These are phyloP conservation scores for Catamblyrhynchus diadema DNA, from an alignment of 2,797 vertebrate species.

Conservation along the genomic window DNA sequence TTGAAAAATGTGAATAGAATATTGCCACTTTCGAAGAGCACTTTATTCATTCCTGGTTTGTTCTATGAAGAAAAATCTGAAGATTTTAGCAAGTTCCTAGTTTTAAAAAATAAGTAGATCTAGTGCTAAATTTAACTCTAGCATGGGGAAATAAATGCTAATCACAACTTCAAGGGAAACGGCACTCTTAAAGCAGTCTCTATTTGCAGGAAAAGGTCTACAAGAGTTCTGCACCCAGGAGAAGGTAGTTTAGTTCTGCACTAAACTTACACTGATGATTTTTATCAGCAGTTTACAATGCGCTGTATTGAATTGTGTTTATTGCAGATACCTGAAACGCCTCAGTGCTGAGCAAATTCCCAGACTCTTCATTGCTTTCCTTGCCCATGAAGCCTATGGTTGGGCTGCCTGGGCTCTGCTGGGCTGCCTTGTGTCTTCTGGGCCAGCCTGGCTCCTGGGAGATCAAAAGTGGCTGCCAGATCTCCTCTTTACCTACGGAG, in stretches of 20 bases:
- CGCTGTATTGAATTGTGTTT: neutral
- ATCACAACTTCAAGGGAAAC: neutral
- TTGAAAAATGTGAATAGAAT: neutral
- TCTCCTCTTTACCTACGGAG: neutral
- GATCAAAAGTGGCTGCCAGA: neutral
- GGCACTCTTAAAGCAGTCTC: neutral
- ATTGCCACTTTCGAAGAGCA: neutral
- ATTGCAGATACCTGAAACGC: neutral
- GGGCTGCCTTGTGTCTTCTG: neutral
- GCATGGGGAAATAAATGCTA: neutral
- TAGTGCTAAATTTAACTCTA: neutral
- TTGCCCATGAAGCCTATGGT: fast-evolving
- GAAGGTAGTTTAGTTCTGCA: neutral
- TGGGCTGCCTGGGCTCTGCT: neutral
- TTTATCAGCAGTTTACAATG: neutral
- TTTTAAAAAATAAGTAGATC: neutral
- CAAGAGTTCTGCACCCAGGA: neutral
- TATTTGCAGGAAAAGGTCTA: neutral
- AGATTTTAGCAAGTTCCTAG: neutral
- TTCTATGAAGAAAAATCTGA: neutral
- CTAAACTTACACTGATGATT: neutral
- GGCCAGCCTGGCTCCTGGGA: neutral
- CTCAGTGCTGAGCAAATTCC: neutral
- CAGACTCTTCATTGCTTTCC: neutral
- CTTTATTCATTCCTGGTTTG: neutral